Base-by-base conservation (phyloP, 1,140 invertebrate genomes). In the Drosophila tsacasi region DNA sequence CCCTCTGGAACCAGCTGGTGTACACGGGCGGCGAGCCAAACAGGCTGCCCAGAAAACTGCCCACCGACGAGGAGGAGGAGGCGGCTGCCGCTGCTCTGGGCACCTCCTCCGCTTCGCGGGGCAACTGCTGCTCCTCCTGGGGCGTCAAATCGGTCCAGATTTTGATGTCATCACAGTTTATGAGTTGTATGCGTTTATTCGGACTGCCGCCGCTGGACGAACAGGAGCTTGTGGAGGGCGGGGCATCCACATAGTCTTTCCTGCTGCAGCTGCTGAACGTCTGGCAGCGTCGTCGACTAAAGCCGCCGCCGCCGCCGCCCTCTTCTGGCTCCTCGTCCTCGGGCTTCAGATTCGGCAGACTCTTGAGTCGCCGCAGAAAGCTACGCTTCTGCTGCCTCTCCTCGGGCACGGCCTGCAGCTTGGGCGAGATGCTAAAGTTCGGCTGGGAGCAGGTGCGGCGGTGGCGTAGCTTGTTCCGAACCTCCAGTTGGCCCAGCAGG, bases 401-500 rank as follows among this genome's bases (percentile, higher is more conserved):
- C 59, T 87, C 83, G n/a, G 75, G 71, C 30, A 91, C 89, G 76
- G 90, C 91, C 85, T 79, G 81, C 81, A 87, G 81, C 13, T 65
- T 74, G 61, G 76, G 90, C 19, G 86, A 91, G 59, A 82, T 85
- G 68, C 76, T 93, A 23, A 92, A 93, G 92, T 82, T 85, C 7
- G 91, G 91, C 49, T 93, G 92, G 13, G 92, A 93, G 50, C 69
- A 74, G 17, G 82, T 85, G 32, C 92, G 90, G 37, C 85, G 83
- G 61, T 92, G 91, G 2, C 67, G 74, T 9, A 65, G 52, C 17
- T 73, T 67, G 49, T 67, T 37, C 19, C 76, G 21, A 85, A 94
- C 95, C 84, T 96, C 94, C 58, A 97, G 95, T 84, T 97, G 95
- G 30, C 95, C 94, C 13, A 97, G 92, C 27, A 96, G 74, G 46